Evolutionary conservation across 2,888 invertebrate species (phyloP), one percentile per base, ranked within the genome.

Genomic region (Linyphia triangularis): DNA sequence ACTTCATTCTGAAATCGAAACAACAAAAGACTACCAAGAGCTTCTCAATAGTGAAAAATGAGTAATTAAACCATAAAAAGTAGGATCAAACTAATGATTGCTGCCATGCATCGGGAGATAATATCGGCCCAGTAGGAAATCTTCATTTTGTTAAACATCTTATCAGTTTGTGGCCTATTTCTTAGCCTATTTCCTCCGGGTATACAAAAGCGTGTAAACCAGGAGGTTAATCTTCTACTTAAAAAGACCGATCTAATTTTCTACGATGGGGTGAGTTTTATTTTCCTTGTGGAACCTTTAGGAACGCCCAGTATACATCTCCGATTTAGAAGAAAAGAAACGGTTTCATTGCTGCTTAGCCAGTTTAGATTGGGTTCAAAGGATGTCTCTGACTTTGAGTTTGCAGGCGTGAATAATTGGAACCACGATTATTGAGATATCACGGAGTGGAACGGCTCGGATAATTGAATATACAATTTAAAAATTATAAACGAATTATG

Each of bases 91-190:
- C n/a, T 51, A 51, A 51, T 51, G 67, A 67, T 67, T 33, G 22
- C 10, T 67, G 30, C 7, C 24, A 26, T 63, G 26, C 63, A 63
- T 16, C 5, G 10, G 24, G 10, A 16, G 26, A 63, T 26, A 28
- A 63, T 33, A 73, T 33, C 73, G 30, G 57, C 51, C n/a, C 30
- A 51, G 73, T 30, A 57, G 30, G 57, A 77, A 63, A 37, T 77
- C 77, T 63, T 73, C 75, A 40, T 77, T 70, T 77, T 77, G 61
- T 61, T 24, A 10, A 28, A 16, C 61, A 40, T 77, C 61, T 77
- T 77, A 63, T 77, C 77, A 26, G 63, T 61, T 37, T 63, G 77
- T 77, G 77, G 40, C 77, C 77, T 77, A 63, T 61, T 77, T 77
- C 63, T 40, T 37, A 63, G 61, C 77, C 61, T 77, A 61, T 77